phyloP scores from a whole-genome alignment of 2,888 invertebrate genomes.

The Megaustenia siamemsis region DNA sequence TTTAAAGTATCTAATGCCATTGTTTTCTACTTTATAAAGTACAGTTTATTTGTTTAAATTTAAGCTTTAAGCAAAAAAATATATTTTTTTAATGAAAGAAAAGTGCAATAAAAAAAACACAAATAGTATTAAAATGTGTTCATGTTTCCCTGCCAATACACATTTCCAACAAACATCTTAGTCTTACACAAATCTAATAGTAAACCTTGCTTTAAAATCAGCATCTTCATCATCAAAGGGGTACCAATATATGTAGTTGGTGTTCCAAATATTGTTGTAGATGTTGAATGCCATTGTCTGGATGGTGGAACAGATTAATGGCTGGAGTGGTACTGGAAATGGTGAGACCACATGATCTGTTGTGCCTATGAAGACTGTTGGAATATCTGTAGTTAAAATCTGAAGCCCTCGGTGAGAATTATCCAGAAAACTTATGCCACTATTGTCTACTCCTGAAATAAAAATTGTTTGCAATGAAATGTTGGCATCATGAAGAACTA shows the following conservation, averaged over 20 bases:
- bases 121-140: too few relatives aligned
- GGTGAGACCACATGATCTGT: slow-evolving; percentile 62
- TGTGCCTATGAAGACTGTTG: slow-evolving; percentile 67
- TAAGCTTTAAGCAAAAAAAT: too few relatives aligned
- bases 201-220: slow-evolving; percentile 64
- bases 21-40: too few relatives aligned
- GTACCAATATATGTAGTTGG: slow-evolving; percentile 77
- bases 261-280: slow-evolving; percentile 78
- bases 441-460: slow-evolving; percentile 39
- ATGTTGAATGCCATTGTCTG: slow-evolving; percentile 73
- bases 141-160: too few relatives aligned
- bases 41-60: too few relatives aligned
- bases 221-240: slow-evolving; percentile 64
- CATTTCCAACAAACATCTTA: too few relatives aligned
- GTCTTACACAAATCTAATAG: slow-evolving; percentile 45
- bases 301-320: slow-evolving; percentile 65
- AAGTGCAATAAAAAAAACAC: too few relatives aligned
- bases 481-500: too few relatives aligned
- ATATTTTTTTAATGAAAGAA: too few relatives aligned
- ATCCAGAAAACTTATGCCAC: slow-evolving; percentile 16
- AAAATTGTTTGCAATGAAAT: too few relatives aligned
- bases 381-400: slow-evolving; percentile 66
- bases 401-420: slow-evolving; percentile 51
- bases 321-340: slow-evolving; percentile 72
- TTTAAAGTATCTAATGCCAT: too few relatives aligned